Percentiles rank a stretch among this genome's conserved stretches.
These are phyloP conservation scores for Brachyhypopomus gauderio DNA, from an alignment of 2,113 vertebrate genomes.

Conservation along the genomic window DNA sequence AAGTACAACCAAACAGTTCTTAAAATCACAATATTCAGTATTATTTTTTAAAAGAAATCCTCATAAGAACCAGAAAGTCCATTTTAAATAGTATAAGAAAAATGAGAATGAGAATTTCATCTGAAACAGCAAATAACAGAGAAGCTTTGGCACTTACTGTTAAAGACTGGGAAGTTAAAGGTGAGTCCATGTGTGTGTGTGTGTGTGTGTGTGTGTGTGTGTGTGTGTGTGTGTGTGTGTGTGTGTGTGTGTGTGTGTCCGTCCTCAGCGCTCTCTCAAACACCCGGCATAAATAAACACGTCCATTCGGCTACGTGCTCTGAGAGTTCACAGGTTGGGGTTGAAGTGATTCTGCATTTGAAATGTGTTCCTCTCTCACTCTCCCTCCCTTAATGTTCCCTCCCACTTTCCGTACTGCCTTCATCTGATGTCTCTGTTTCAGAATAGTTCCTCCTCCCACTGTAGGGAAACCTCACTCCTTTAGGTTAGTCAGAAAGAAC, in stretches of 20 bases:
- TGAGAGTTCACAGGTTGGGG: conserved; percentile 52
- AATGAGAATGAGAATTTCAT: conserved; percentile 33
- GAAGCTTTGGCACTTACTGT: conserved; percentile 66
- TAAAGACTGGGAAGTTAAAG: conserved; percentile 76
- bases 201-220: conserved; percentile 60
- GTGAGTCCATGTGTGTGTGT: conserved; percentile 80
- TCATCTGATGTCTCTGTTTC: conserved; percentile 49
- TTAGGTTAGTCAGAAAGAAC: conserved; percentile 59
- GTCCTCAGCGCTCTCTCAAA: conserved; percentile 70
- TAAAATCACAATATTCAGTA: conserved; percentile 58
- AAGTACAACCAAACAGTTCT: conserved; percentile 65
- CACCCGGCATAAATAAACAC: conserved; percentile 64
- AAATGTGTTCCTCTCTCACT: conserved; percentile 37
- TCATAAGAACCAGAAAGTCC: conserved; percentile 50
- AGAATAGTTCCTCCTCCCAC: conserved; percentile 56
- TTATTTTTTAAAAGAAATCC: conserved; percentile 44
- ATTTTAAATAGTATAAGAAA: conserved; percentile 49
- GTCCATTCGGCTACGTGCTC: conserved; percentile 69
- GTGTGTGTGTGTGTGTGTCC: conserved; percentile 32
- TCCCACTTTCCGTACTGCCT: conserved; percentile 28
- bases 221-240: conserved; percentile 64
- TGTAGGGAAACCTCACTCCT: conserved; percentile 64
- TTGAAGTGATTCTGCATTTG: conserved; percentile 54
- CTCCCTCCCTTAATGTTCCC: conserved; percentile 32
- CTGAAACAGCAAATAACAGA: conserved; percentile 36